Conservation (phyloP, 2,888 invertebrate species). For the Lycophotia porphyrea region DNA sequence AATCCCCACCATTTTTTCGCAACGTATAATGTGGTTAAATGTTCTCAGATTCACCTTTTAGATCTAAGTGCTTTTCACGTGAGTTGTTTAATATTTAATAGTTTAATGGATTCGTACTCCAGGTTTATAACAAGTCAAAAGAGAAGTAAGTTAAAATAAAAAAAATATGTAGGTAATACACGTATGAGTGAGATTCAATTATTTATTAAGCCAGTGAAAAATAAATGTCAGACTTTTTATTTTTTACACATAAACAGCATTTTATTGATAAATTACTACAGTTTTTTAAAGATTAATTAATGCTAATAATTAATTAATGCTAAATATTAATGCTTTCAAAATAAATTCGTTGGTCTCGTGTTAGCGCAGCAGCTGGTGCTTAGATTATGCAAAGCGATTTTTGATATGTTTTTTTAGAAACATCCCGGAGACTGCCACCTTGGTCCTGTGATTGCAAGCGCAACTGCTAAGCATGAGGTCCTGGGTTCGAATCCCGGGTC, state of each 20-base stretch:
- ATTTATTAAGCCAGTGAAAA: background rate
- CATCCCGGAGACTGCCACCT: background rate
- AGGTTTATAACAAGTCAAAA: background rate
- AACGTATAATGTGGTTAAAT: background rate
- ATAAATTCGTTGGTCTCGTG: background rate
- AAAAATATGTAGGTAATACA: too few species aligned
- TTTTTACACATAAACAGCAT: background rate
- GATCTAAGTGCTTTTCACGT: background rate
- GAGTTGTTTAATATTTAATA: constrained; percentile 18
- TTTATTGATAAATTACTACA: background rate
- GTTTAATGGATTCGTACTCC: constrained; percentile 11
- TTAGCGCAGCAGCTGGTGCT: background rate
- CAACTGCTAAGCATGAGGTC: too few species aligned
- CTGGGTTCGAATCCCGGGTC: too few species aligned
- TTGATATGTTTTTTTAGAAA: background rate
- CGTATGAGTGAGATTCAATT: background rate
- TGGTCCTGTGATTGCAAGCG: too few species aligned
- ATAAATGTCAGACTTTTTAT: background rate
- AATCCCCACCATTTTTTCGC: background rate
- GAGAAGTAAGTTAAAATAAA: background rate
- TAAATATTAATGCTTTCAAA: background rate
- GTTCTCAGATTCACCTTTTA: background rate
- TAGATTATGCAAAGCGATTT: background rate
- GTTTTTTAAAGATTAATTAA: too few species aligned
- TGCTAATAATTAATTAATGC: too few species aligned